Evolutionary conservation across 2,888 invertebrate genomes (phyloP), one percentile per base, ranked within the genome.

Genomic region (Seira musarum): DNA sequence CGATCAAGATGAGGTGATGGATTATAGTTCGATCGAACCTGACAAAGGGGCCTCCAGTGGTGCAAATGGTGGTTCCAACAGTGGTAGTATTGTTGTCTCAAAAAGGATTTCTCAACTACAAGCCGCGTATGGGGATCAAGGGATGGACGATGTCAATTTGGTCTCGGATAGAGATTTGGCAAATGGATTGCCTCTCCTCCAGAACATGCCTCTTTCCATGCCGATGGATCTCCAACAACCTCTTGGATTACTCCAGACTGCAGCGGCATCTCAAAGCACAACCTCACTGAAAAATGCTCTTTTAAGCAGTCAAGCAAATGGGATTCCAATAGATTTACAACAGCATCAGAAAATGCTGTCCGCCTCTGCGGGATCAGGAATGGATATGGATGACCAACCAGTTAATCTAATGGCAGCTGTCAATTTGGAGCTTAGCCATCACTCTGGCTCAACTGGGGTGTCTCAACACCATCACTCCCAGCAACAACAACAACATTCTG

Each of bases 1-100:
- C 35, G 86, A 85, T 53, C 86, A 86, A 69, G 85, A 85, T 21
- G 85, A 85, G 65, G 86, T 85, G 1, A 86, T 85, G 85, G 85
- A 85, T 61, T 85, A 85, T 85, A 82, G 83, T 1, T 80, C 85
- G 57, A 84, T 85, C 57, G 85, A 85, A 10, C 77, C 81, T 66
- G 82, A 81, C 25, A 81, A 82, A 49, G 69, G 69, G 10, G 25
- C 22, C 3, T 68, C 68, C 25, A 63, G n/a, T 24, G 67, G 21
- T 22, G 60, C 21, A 17, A 13, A 13, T 46, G 46, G 46, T 46
- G 13, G 13, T 46, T 19, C 1, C 13, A 22, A 17, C 13, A 40
- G 70, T 24, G 21, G 15, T 17, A 78, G 64, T 60, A 63, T 71
- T 19, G 71, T 71, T 1, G 40, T 78, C 30, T 21, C 66, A 13